phyloP scores from a whole-genome alignment of 2,888 invertebrate genomes.

The Ptychoptera contaminata region DNA sequence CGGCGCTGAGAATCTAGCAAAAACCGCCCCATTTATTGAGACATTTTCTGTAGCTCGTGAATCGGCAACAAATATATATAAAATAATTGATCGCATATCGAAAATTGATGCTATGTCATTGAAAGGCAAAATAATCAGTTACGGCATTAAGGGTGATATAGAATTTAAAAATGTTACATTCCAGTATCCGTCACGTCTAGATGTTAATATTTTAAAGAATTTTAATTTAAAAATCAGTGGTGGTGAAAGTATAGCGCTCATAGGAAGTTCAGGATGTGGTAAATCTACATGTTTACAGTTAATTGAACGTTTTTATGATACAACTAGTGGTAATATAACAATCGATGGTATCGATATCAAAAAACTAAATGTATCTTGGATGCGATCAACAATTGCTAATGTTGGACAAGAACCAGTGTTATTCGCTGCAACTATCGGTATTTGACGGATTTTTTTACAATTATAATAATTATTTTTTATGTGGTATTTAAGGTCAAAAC shows the following conservation, averaged over 20 bases:
- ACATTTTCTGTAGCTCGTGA: slow-evolving; percentile 56
- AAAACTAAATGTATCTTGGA: slow-evolving; percentile 55
- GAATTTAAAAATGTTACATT: slow-evolving; percentile 56
- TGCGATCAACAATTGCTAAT: slow-evolving; percentile 63
- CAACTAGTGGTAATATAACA: slow-evolving; percentile 35
- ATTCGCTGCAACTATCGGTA: slow-evolving; percentile 57
- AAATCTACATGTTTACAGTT: slow-evolving; percentile 70
- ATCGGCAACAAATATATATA: slow-evolving; percentile 56
- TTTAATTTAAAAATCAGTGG: slow-evolving; percentile 42
- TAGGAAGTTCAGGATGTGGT: slow-evolving; percentile 63
- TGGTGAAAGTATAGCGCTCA: slow-evolving; percentile 58
- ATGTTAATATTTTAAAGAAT: slow-evolving; percentile 54
- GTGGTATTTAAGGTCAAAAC: slow-evolving; percentile 30
- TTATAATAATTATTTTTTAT: background rate
- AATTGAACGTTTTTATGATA: slow-evolving; percentile 60
- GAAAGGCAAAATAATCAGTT: slow-evolving; percentile 43
- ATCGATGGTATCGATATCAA: slow-evolving; percentile 48
- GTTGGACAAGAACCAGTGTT: slow-evolving; percentile 82
- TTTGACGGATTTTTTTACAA: background rate
- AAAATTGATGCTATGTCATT: slow-evolving; percentile 53
- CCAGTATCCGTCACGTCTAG: slow-evolving; percentile 59
- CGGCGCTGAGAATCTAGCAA: slow-evolving; percentile 63
- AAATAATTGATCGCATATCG: slow-evolving; percentile 58
- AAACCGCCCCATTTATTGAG: slow-evolving; percentile 60
- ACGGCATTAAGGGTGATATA: slow-evolving; percentile 46